These are phyloP conservation scores for Bovichtus variegatus DNA, from an alignment of 2,797 vertebrate genomes.

Conservation along the genomic window DNA sequence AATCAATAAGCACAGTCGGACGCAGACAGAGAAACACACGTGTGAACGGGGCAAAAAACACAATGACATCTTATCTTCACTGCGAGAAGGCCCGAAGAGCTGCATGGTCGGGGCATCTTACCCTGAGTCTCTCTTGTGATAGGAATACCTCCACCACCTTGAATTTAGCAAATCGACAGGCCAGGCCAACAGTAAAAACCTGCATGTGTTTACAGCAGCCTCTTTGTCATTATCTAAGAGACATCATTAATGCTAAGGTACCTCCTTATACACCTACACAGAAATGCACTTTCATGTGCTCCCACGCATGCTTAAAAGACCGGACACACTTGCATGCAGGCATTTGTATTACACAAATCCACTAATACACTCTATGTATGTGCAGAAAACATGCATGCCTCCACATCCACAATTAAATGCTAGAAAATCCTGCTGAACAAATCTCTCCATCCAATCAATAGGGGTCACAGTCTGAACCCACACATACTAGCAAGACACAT, in stretches of 20 bases:
- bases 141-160: not conserved
- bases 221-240: not conserved
- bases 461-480: conserved; percentile 8
- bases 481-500: conserved; percentile 19
- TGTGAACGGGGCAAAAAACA: conserved; percentile 14
- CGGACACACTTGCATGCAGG: not conserved
- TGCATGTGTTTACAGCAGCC: not conserved
- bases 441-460: conserved; percentile 19
- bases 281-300: not conserved
- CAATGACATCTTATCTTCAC: not conserved
- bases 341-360: not conserved
- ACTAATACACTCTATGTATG: conserved; percentile 4
- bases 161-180: not conserved
- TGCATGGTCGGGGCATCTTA: not conserved
- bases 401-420: not conserved
- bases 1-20: conserved; percentile 6
- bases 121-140: not conserved
- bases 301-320: not conserved
- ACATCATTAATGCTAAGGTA: not conserved
- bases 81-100: not conserved
- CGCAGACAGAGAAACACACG: not conserved
- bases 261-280: not conserved
- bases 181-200: not conserved
- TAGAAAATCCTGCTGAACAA: not conserved
- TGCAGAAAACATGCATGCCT: not conserved